Conservation (phyloP, 2,888 invertebrate species). For the Eustalomyia histrio region DNA sequence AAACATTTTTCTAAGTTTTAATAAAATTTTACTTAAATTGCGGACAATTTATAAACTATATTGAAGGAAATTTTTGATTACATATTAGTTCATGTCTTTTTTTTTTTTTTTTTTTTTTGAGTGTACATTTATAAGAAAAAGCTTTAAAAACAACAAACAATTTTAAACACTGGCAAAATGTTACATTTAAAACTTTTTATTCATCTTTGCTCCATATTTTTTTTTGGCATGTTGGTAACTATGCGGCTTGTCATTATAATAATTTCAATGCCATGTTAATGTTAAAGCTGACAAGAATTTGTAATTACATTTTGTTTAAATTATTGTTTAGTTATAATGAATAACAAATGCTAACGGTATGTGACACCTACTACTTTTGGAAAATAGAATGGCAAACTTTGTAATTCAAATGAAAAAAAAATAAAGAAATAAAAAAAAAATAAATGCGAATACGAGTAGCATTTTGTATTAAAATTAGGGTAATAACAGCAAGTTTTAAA, state of each 20-base stretch:
- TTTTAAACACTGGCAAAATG: neutral
- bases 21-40: no score
- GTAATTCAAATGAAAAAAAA: neutral
- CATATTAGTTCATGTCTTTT: no score
- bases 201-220: neutral
- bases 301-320: slow-evolving; percentile 25
- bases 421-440: no score
- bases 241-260: slow-evolving; percentile 5
- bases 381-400: neutral
- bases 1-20: no score
- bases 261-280: slow-evolving; percentile 44
- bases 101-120: no score
- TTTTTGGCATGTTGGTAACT: slow-evolving; percentile 6
- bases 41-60: no score
- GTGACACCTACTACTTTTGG: slow-evolving; percentile 31
- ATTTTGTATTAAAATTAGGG: no score
- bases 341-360: slow-evolving; percentile 35
- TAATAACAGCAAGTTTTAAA: no score
- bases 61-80: no score
- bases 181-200: neutral
- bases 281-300: slow-evolving; percentile 55
- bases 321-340: neutral
- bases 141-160: no score
- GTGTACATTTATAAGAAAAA: no score
- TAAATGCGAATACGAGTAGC: neutral